phyloP scores from a whole-genome alignment of 2,113 vertebrate species.

The Zootoca vivipara region DNA sequence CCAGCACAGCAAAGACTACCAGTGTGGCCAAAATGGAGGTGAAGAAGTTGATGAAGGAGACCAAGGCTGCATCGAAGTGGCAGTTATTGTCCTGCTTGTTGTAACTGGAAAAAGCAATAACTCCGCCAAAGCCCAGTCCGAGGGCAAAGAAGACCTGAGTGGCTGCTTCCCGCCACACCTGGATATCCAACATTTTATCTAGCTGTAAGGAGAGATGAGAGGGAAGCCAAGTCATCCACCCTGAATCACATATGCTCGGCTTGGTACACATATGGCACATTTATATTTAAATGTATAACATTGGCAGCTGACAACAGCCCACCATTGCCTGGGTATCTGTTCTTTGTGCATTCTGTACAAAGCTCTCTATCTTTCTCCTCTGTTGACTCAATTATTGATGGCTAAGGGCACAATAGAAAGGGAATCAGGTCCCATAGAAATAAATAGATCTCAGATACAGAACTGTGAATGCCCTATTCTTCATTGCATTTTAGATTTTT shows the following conservation, averaged over 20 bases:
- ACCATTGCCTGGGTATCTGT: background rate
- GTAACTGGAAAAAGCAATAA: slow-evolving; percentile 99
- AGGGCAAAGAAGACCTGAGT: slow-evolving; percentile 97
- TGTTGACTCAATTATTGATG: background rate
- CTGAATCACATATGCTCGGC: background rate
- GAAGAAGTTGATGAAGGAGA: slow-evolving; percentile 96
- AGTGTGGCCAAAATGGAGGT: slow-evolving; percentile 95
- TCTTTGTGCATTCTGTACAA: background rate
- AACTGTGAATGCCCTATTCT: background rate
- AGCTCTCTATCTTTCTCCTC: background rate
- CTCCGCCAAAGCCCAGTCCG: slow-evolving; percentile 94
- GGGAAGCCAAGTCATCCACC: background rate
- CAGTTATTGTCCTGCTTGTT: slow-evolving; percentile 99
- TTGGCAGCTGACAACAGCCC: background rate
- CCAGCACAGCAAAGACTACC: slow-evolving; percentile 97
- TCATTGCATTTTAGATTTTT: background rate
- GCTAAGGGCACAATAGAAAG: background rate
- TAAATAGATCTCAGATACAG: background rate
- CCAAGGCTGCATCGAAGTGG: slow-evolving; percentile 93
- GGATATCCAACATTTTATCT: slow-evolving; percentile 98
- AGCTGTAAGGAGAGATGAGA: slow-evolving; percentile 73
- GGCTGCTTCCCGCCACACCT: slow-evolving; percentile 97
- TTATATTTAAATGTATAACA: background rate
- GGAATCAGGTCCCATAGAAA: background rate
- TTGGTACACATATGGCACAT: background rate